A percentile compares a stretch with the other conserved stretches of the same genome.
Evolutionary conservation across 2,797 vertebrate genomes (phyloP).

Genomic region (Chiroxiphia lanceolata): DNA sequence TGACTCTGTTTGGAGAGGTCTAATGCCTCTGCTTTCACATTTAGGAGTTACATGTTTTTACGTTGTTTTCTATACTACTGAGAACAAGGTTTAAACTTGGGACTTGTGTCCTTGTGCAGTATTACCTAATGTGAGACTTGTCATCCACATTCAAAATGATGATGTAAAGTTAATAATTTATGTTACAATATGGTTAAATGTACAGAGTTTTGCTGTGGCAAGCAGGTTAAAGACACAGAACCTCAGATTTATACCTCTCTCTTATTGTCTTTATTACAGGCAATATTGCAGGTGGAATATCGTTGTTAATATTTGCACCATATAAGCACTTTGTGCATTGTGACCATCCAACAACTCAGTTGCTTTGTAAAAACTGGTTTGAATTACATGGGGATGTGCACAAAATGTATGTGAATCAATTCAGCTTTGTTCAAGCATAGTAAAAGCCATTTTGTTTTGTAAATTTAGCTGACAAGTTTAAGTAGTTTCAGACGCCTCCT

Average conservation of each 20-base stretch:
- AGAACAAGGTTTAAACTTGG: background rate
- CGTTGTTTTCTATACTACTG: background rate
- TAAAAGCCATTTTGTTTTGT: constrained; percentile 62
- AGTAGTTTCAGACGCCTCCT: constrained; percentile 20
- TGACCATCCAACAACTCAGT: background rate
- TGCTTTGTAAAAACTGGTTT: background rate
- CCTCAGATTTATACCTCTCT: background rate
- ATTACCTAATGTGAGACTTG: background rate
- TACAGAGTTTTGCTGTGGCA: background rate
- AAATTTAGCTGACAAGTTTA: constrained; percentile 38
- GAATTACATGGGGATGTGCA: background rate
- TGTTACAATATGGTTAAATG: background rate
- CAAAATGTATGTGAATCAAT: constrained; percentile 30
- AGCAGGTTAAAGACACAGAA: background rate
- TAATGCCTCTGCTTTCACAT: background rate
- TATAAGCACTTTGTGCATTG: background rate
- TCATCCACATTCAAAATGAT: background rate
- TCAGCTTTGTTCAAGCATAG: constrained; percentile 25
- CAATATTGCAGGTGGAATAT: background rate
- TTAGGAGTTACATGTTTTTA: background rate
- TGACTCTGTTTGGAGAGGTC: background rate
- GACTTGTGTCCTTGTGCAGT: background rate
- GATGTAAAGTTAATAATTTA: background rate
- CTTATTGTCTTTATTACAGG: background rate
- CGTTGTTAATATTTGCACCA: background rate